These are phyloP conservation scores for Strix aluco DNA, from an alignment of 2,113 vertebrate genomes.

Conservation along the genomic window DNA sequence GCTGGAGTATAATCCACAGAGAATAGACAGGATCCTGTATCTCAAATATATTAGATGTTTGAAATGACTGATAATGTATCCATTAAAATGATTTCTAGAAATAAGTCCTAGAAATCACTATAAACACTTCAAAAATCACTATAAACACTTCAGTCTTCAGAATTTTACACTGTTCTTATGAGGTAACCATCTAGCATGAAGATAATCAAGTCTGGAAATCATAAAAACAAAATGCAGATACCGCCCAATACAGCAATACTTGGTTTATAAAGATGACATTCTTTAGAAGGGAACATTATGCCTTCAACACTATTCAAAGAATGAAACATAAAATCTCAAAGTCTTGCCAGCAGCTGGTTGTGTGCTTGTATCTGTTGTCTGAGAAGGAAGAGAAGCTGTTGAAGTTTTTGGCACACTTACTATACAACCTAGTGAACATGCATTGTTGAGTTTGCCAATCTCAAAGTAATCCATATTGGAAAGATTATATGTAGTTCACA, in stretches of 20 bases:
- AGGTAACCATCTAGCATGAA: neutral
- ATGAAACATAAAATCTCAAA: neutral
- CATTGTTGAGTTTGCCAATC: neutral
- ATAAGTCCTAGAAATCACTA: neutral
- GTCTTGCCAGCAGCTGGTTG: neutral
- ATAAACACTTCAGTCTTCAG: neutral
- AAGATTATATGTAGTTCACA: neutral
- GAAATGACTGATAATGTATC: neutral
- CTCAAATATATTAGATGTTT: neutral
- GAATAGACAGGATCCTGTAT: neutral
- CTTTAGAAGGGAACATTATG: neutral
- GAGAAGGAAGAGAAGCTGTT: neutral
- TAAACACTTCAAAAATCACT: neutral
- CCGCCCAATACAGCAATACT: neutral
- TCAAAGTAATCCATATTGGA: neutral
- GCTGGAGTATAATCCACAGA: neutral
- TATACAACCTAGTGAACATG: neutral
- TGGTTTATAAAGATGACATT: neutral
- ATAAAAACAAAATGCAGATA: neutral
- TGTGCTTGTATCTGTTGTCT: neutral
- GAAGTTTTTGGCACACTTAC: neutral
- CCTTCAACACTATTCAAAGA: neutral
- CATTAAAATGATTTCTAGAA: neutral
- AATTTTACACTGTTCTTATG: neutral
- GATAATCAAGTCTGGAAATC: neutral